Evolutionary conservation across 1,140 invertebrate genomes (phyloP), one percentile per base, ranked within the genome.

Genomic region (Drosophila sp.): DNA sequence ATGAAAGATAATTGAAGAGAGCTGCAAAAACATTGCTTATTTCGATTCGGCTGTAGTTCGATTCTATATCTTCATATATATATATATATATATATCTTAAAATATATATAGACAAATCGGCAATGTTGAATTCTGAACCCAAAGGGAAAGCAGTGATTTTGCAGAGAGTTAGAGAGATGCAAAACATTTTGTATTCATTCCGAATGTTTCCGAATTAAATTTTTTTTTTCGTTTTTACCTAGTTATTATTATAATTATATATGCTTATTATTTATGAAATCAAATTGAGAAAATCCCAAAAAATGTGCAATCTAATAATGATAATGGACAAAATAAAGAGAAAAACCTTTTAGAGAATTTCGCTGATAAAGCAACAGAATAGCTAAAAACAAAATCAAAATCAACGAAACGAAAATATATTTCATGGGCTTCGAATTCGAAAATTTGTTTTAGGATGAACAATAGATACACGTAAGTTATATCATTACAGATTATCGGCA

Each of bases 321-420:
- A 87, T 86, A 76, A 76, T 68, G 71, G 71, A 75, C 38, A 70
- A 87, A 87, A 87, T 89, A 89, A 87, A 87, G 84, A 87, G 80
- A 79, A 81, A 85, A 83, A 66, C 83, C 83, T 89, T 89, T 89
- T 89, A 89, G 84, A 89, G 80, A 89, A 89, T 89, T 89, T 89
- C 84, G 84, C 84, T 89, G 84, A 89, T 89, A 89, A 90, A 78
- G 80, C 84, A 87, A 87, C 76, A 80, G 79, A 89, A 87, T 87
- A 87, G 84, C 72, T 79, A 87, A 86, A 70, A 41, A 10, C 7
- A 30, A 62, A 30, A 41, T 7, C 11, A 60, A 38, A 40, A 47
- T 23, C 23, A 50, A 17, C 7, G 1, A 8, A 50, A 25, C 25
- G 7, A 27, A 27, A 17, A 50, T n/a, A 23, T 60, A 27, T 60